Evolutionary conservation across 2,113 vertebrate genomes (phyloP), one percentile per base, ranked within the genome.

Genomic region (Pseudois nayaur): DNA sequence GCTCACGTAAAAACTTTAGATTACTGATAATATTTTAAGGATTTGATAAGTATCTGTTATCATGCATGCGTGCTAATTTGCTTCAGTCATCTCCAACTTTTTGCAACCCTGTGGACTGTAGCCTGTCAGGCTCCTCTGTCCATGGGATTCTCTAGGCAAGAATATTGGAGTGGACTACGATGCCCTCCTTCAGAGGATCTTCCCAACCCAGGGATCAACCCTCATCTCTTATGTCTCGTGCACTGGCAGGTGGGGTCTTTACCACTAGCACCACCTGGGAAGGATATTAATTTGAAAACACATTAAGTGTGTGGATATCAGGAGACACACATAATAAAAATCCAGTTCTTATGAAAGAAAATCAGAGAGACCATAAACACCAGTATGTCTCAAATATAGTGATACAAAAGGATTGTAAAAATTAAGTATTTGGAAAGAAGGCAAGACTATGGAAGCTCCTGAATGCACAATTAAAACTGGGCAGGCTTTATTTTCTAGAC

Each of bases 331-430:
- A n/a, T 71, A 91, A 50, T 55, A 81, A 57, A 89, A 82, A 84
- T 60, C 19, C 31, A 96, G 57, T 94, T 6, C 6, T 7, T 91
- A 59, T 36, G 74, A 36, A 95, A 91, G 64, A 74, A 92, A 91
- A 81, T 31, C 78, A 55, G 31, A 86, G 14, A 87, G 16, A 29
- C 4, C 36, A 90, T 55, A 93, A 97, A 97, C 25, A 90, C 25
- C 5, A 95, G 31, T 23, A 27, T 45, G 93, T 64, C 50, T 96
- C 54, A 87, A 78, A 54, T 50, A 85, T 0, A 78, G 25, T 85
- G 45, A 86, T 4, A 29, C 8, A 71, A 21, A 78, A 57, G 14
- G 19, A 82, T 84, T 95, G 25, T 50, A 84, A 87, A 96, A 83
- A n/a, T 48, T 83, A 27, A 93, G 14, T 67, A 90, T 91, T 8